Evolutionary conservation across 1,140 invertebrate species (phyloP), one percentile per base, ranked within the genome.

Genomic region (Grapholita molesta): DNA sequence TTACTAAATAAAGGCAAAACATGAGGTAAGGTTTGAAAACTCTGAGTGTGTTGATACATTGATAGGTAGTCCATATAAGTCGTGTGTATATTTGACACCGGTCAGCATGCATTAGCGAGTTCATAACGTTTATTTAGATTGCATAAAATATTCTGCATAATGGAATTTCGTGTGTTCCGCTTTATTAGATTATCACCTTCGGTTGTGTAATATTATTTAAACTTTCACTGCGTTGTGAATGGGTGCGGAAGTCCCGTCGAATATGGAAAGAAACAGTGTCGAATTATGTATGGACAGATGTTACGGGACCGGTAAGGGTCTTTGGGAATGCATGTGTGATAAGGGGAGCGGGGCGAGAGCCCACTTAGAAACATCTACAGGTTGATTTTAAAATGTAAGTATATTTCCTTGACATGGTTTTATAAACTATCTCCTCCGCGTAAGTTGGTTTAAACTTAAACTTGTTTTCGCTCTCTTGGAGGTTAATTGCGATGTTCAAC

Each of bases 231-330:
- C 57, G 70, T 70, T 72, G 66, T 64, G 32, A 28, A 66, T 72
- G 70, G 70, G 69, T 57, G 38, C 73, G 75, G 77, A 82, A 82
- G 77, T 74, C 70, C 72, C 72, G 21, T 55, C 66, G 18, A 24
- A n/a, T 66, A 48, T 66, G 23, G 38, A 67, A 25, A 42, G 73
- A 68, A 69, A 74, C 71, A 76, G 25, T 77, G 70, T 79, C 53
- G 71, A 71, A 33, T 74, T 57, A 18, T 18, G 38, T 42, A 48
- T 72, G 69, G 74, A 80, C 79, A 86, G 86, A 88, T 88, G 86
- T 85, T 84, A 77, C 55, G 25, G 70, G 66, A 80, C 79, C 84
- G 70, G 84, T 88, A 88, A 75, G 67, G 70, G 68, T 70, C 68
- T 75, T 72, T 71, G 71, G 72, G 75, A 71, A 66, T 48, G 53